Evolutionary conservation across 2,888 invertebrate species (phyloP), one percentile per base, ranked within the genome.

Genomic region (Platypus cylindrus): DNA sequence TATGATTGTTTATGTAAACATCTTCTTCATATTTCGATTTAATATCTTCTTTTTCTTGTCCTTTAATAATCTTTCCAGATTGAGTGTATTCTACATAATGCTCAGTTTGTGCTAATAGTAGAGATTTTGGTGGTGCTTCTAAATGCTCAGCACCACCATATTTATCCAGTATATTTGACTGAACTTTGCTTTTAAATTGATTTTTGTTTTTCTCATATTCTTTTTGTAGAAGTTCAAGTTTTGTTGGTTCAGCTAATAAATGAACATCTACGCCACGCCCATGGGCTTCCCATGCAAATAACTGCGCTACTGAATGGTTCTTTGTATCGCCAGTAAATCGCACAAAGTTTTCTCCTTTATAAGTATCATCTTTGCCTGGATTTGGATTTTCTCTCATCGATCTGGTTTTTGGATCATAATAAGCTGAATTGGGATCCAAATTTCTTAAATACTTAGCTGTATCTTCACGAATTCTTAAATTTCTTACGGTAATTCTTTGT

Each of bases 401-500:
- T 37, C 98, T 71, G 0, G 97, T 95, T 66, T 98, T 98, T 0
- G 98, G 98, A 64, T 98, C 98, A 61, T 98, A 98, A 65, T 94
- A 95, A 0, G 98, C 97, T 0, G 95, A 97, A 59, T 93, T 90
- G 0, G 89, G 86, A 66, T 97, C 94, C 53, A 98, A 67, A 61
- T 98, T 99, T 37, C 93, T 70, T 43, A 99, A 63, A 62, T 99
- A 99, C 65, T 99, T 99, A 0, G 98, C 98, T 0, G 95, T 97
- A 60, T 99, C 98, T 64, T 99, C 98, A 50, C 98, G 72, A 48
- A 99, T 99, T 51, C 98, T 77, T 48, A 99, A 67, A 67, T 99
- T 99, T 50, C 98, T 70, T 3, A 99, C 97, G 9, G 98, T 99
- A 58, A 99, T 99, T 48, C 98, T 76, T 59, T 99, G 97, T 61